Evolutionary conservation across 2,797 vertebrate species (phyloP), one percentile per base, ranked within the genome.

Genomic region (Macropus fuliginosus): DNA sequence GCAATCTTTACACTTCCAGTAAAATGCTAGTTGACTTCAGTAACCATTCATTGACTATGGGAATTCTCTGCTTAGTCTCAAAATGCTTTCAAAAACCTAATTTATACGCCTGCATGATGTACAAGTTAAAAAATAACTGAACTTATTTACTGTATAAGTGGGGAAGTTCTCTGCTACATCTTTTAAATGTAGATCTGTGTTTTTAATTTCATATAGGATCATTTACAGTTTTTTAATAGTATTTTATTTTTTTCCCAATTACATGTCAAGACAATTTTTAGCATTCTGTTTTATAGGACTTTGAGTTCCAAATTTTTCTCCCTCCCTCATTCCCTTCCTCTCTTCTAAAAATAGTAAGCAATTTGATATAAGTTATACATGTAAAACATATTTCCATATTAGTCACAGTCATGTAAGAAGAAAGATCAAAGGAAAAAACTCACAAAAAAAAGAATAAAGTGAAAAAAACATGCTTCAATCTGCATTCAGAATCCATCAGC

Each of bases 11-110:
- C 92, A 91, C 91, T 93, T 95, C 92, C 59, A n/a, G 56, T 50
- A 57, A 97, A 93, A 91, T 95, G 52, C 74, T 92, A 46, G 74
- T 92, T 94, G 92, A 91, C 55, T 29, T 93, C 31, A 93, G 81
- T 94, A 91, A 89, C 10, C 52, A 1, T 18, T 52, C 54, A 55
- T 91, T 91, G 11, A 52, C 54, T 52, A 55, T 90, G 74, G 90
- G 94, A 90, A 81, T 90, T 91, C 91, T 92, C 96, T 97, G 95
- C 46, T 95, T 90, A 92, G 91, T 59, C 21, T 97, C 90, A 92
- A 94, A 92, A 55, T 55, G 28, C 87, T 87, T 94, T 93, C 81
- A 91, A 87, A 91, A 29, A 50, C 27, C 56, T 91, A 54, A 18
- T 91, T 92, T 91, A 91, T 89, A 90, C 74, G 92, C 92, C 90